Base-by-base conservation (phyloP, 2,888 invertebrate species). In the Caenorhabditis wallacei region DNA sequence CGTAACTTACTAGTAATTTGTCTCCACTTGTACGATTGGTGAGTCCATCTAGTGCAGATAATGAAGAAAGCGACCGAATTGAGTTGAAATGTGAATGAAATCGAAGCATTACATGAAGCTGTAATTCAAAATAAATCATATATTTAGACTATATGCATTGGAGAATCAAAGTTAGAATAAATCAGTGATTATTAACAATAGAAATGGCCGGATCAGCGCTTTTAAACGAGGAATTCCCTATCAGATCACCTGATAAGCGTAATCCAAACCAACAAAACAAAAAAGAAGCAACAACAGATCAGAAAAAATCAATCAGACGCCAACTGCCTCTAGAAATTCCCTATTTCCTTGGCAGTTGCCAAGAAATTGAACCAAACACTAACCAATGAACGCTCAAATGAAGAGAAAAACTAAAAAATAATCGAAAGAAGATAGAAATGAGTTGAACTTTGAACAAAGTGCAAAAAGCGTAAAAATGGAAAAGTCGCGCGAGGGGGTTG, bases 1-100 rank as follows among this genome's bases (percentile, higher is more conserved):
- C n/a, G n/a, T n/a, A n/a, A 76, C 75, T 18, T 4, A 86, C 86
- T 35, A 80, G 53, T 71, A 84, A 76, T 59, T 84, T 76, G 59
- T 86, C 86, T 11, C 76, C 76, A 43, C 74, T 63, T 24, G 84
- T 80, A 18, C 84, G 71, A 53, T 75, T 57, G 11, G 40, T 81
- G 16, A 84, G 61, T 26, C 80, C 80, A 20, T 84, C 80, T n/a
- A 84, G 48, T 61, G 66, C 26, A 16, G 80, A 63, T 26, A 79
- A 56, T 11, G 56, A 24, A 26, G 82, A 75, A 37, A 22, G 48
- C 5, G 30, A 24, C 11, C 82, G 72, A 40, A 46, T 64, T 8
- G 82, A 70, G 40, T 70, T 22, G 24, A 70, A 40, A 0, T n/a
- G 40, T 11, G 59, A 37, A 53, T 72, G 76, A 16, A 59, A 59